A percentile compares a stretch with the other conserved stretches of the same genome.
Conservation (phyloP, 2,113 vertebrate species). For the Paralichthys olivaceus region DNA sequence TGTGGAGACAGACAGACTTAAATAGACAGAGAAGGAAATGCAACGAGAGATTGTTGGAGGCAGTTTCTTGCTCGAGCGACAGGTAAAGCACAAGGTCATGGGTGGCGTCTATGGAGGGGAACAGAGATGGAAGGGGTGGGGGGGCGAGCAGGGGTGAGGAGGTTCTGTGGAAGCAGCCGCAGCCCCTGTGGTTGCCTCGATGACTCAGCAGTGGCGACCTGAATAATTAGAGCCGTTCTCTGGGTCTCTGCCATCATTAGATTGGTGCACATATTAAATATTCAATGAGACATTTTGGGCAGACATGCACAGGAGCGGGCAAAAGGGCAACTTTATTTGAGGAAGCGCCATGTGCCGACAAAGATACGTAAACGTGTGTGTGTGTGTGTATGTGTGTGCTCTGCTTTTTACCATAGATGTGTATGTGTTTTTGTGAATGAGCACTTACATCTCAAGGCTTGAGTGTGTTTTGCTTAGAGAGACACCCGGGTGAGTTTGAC, state of each 20-base stretch:
- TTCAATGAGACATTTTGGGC: constrained; percentile 75
- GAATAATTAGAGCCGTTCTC: constrained; percentile 65
- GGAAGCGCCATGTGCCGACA: constrained; percentile 36
- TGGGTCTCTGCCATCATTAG: constrained; percentile 65
- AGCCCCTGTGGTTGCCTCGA: constrained; percentile 34
- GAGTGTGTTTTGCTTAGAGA: too few species aligned
- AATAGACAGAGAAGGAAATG: constrained; percentile 7
- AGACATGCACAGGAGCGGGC: constrained; percentile 32
- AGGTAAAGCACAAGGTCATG: constrained; percentile 25
- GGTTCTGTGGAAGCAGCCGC: constrained; percentile 28
- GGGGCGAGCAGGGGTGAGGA: constrained; percentile 24
- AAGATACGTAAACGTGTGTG: constrained; percentile 28
- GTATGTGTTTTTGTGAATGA: neutral
- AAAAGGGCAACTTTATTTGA: constrained; percentile 63
- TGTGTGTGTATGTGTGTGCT: neutral
- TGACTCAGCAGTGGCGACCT: constrained; percentile 59
- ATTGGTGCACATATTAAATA: constrained; percentile 65
- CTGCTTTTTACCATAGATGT: neutral
- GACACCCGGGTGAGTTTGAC: too few species aligned
- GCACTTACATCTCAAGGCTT: neutral
- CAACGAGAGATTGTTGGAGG: constrained; percentile 11
- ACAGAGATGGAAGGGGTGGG: neutral
- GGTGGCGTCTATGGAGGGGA: neutral
- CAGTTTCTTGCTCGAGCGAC: constrained; percentile 7
- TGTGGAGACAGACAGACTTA: constrained; percentile 32